Base-by-base conservation (phyloP, 2,113 vertebrate genomes). In the Calyptommatus sinebrachiatus region DNA sequence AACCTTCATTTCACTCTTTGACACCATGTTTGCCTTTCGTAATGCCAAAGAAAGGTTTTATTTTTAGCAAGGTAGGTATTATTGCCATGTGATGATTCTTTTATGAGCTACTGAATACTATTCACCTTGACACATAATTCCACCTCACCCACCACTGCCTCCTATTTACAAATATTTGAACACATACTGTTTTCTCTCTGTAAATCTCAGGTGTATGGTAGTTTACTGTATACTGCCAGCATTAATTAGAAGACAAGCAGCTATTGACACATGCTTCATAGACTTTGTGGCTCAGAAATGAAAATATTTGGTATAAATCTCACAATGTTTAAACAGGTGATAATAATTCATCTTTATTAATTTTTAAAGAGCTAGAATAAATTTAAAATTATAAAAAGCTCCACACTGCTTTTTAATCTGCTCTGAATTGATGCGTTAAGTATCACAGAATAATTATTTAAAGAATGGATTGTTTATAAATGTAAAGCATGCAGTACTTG, bases 231-330 rank as follows among this genome's bases (percentile, higher is more conserved):
- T 84, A 84, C 88, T 7, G 76, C 86, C 86, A 73, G 18, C 72
- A 85, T 80, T 90, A 90, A 91, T 91, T 87, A 86, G 77, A 89
- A 91, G 75, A 89, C 79, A 87, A 86, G 90, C 89, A 92, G 48
- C 60, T 85, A 79, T 80, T 85, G 89, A 66, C 74, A 83, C 26
- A 73, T 73, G 31, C 81, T 76, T 91, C 81, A 80, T 77, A 81
- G 88, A 86, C 88, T 78, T 77, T 75, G 67, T 81, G 65, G 20
- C 70, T 79, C 31, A 82, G 71, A 65, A 79, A 86, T 67, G 74
- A 86, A 88, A 89, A 88, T 85, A 88, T 87, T 88, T 85, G 78
- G 78, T 84, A 69, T 46, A 84, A 90, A 83, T 69, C 75, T 5
- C 82, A 63, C 69, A 78, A 78, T 81, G 35, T 84, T 81, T 85